phyloP scores from a whole-genome alignment of 2,113 vertebrate genomes.

The Hoplias malabaricus region DNA sequence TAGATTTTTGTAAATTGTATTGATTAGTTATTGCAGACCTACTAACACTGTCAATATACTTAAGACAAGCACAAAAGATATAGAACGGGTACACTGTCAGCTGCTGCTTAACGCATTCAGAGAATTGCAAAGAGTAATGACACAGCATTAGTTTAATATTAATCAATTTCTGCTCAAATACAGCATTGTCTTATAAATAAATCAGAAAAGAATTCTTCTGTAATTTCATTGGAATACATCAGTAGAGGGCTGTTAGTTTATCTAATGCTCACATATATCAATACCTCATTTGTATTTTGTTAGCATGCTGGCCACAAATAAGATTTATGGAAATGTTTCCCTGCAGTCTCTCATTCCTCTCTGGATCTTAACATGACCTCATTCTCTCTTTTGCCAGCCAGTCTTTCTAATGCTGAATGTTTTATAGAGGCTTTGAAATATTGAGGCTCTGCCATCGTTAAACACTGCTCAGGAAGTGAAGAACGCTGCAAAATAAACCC shows the following conservation, averaged over 20 bases:
- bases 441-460: conserved; percentile 8
- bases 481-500: background rate
- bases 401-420: conserved; percentile 13
- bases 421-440: conserved; percentile 46
- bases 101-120: too few relatives aligned
- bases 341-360: background rate
- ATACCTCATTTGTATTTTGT: background rate
- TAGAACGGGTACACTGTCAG: background rate
- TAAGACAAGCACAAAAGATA: background rate
- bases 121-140: too few relatives aligned
- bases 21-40: background rate
- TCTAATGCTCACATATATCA: background rate
- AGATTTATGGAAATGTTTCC: background rate
- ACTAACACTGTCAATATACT: background rate
- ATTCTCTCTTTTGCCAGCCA: background rate
- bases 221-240: background rate
- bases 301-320: background rate
- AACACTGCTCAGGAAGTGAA: background rate
- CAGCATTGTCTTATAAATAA: background rate
- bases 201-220: background rate
- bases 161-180: too few relatives aligned
- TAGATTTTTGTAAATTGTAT: too few relatives aligned
- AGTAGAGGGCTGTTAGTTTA: background rate
- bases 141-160: too few relatives aligned
- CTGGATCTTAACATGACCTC: background rate